These are phyloP conservation scores for Xerus inauris DNA, from an alignment of 2,113 vertebrate genomes.

Conservation along the genomic window DNA sequence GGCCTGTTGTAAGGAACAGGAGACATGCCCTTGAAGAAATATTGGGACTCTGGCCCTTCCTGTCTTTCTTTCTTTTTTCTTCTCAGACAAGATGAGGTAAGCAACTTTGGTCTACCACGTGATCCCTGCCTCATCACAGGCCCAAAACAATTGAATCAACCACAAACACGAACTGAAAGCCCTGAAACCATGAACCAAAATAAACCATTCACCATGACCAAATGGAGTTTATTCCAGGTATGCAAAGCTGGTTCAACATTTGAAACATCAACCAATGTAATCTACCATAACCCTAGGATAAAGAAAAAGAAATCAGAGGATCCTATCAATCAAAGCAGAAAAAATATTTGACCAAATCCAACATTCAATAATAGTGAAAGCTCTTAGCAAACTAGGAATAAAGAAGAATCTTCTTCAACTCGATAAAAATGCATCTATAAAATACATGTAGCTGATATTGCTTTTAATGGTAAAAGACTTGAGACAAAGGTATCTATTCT, in stretches of 20 bases:
- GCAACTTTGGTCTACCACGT: not conserved
- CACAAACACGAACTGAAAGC: not conserved
- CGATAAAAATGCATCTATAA: not conserved
- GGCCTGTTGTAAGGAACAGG: not conserved
- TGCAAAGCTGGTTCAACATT: not conserved
- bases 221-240: not conserved
- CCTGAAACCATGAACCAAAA: not conserved
- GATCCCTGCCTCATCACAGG: not conserved
- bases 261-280: not conserved
- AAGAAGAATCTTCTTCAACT: not conserved
- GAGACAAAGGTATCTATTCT: not conserved
- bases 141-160: not conserved
- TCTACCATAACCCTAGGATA: not conserved
- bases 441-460: not conserved
- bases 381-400: not conserved
- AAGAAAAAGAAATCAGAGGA: constrained; percentile 29
- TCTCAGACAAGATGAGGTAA: not conserved
- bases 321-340: not conserved
- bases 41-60: not conserved
- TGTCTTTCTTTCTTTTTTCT: not conserved
- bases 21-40: not conserved
- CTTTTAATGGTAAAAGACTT: not conserved
- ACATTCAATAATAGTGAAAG: not conserved
- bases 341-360: not conserved
- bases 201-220: not conserved